Base-by-base conservation (phyloP, 2,888 invertebrate species). In the Hermaeophaga mercurialis region DNA sequence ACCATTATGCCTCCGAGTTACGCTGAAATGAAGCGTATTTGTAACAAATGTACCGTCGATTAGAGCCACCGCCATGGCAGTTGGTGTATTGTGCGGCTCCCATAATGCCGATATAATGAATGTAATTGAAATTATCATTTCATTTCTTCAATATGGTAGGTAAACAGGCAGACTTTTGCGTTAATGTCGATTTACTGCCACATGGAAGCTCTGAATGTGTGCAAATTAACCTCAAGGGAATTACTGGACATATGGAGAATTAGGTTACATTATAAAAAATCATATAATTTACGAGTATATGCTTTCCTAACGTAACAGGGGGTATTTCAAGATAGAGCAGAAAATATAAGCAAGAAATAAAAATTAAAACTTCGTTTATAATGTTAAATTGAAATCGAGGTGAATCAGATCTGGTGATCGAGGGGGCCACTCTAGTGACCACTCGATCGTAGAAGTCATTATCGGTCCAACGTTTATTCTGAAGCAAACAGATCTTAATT, bases 1-100 rank as follows among this genome's bases (percentile, higher is more conserved):
- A 26, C 18, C 44, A 55, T 55, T 55, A 49, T 44, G 28, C 43
- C 43, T 31, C 44, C 43, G 9, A 36, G 49, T 47, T 49, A 44
- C 44, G 24, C 48, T 43, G 24, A 55, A 54, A 55, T 55, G 49
- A 49, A 55, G 49, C 22, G 41, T 49, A 49, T 54, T 54, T 43
- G 49, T 39, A 54, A 28, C 54, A 39, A 47, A 54, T 54, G 54
- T 46, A 34, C 31, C 28, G 46, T 28, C 41, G 18, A 50, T 50
- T 50, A 50, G 14, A 41, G 39, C 31, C 19, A 22, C 39, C 39
- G 39, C 39, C 39, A 11, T 11, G 24, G 19, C 50, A 50, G 50
- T 47, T 47, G 47, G 47, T 47, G 28, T 47, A 36, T 31, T 31
- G 19, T 39, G 19, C 12, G 19, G 39, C 19, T 19, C n/a, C 38